Evolutionary conservation across 2,797 vertebrate genomes (phyloP).

Genomic region (Ispidina picta): DNA sequence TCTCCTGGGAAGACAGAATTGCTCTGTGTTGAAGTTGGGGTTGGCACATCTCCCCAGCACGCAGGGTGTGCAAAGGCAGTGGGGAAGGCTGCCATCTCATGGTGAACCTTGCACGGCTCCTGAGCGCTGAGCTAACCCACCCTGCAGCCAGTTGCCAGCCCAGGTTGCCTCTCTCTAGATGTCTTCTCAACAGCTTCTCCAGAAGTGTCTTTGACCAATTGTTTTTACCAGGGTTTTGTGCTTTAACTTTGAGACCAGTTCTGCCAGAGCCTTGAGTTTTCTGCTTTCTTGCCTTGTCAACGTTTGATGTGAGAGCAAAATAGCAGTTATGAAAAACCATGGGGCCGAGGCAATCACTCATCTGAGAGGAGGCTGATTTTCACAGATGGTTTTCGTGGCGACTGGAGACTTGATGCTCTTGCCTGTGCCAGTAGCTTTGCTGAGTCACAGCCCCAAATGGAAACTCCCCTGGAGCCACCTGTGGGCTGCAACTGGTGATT

Average conservation of each 20-base stretch:
- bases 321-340: slow-evolving; percentile 9
- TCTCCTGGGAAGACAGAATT: slow-evolving; percentile 46
- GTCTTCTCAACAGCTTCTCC: neutral
- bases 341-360: neutral
- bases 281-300: slow-evolving; percentile 11
- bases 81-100: slow-evolving; percentile 66
- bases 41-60: neutral
- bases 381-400: slow-evolving; percentile 28
- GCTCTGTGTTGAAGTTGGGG: slow-evolving; percentile 23
- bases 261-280: neutral
- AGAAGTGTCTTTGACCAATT: neutral
- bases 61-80: neutral
- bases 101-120: slow-evolving; percentile 10
- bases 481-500: slow-evolving; percentile 68
- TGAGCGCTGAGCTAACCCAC: neutral
- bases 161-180: neutral
- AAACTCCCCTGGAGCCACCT: slow-evolving; percentile 67
- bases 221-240: neutral
- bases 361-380: neutral
- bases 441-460: slow-evolving; percentile 64
- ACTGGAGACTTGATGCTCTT: neutral
- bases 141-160: rapidly evolving
- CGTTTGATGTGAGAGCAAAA: neutral
- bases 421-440: slow-evolving; percentile 21
- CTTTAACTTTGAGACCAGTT: neutral